A percentile compares a stretch with the other conserved stretches of the same genome.
Evolutionary conservation across 2,113 vertebrate species (phyloP).

Genomic region (Vombatus ursinus): DNA sequence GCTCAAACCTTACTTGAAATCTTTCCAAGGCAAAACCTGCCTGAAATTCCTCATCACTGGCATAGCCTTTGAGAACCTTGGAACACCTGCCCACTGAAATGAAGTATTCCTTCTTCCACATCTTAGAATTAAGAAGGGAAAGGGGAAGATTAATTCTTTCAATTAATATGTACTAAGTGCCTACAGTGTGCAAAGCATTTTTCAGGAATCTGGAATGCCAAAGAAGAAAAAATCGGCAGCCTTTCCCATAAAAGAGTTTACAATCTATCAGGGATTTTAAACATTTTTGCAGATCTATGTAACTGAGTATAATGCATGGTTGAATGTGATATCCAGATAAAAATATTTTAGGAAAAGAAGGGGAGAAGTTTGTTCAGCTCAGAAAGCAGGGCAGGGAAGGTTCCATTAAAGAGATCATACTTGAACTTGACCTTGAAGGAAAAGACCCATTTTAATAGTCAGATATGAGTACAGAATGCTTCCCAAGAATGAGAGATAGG

Average conservation of each 20-base stretch:
- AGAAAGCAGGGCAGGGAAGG: neutral
- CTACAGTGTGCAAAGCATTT: neutral
- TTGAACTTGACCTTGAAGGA: neutral
- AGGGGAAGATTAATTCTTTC: neutral
- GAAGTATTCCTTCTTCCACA: neutral
- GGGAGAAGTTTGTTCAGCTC: neutral
- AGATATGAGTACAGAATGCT: neutral
- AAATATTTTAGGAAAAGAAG: neutral
- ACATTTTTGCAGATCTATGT: neutral
- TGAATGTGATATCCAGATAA: neutral
- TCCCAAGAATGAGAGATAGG: neutral
- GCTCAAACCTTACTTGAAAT: neutral
- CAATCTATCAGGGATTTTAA: neutral
- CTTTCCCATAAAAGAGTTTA: neutral
- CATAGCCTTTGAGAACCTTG: neutral
- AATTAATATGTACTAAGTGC: neutral
- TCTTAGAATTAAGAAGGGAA: neutral
- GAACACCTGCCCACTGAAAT: neutral
- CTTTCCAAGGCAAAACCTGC: neutral
- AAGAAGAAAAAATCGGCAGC: neutral
- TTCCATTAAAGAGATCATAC: neutral
- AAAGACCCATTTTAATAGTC: neutral
- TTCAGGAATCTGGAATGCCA: neutral
- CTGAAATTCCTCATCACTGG: neutral
- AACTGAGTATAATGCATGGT: neutral